Evolutionary conservation across 2,797 vertebrate species (phyloP).

Genomic region (Pyrocephalus nanus): DNA sequence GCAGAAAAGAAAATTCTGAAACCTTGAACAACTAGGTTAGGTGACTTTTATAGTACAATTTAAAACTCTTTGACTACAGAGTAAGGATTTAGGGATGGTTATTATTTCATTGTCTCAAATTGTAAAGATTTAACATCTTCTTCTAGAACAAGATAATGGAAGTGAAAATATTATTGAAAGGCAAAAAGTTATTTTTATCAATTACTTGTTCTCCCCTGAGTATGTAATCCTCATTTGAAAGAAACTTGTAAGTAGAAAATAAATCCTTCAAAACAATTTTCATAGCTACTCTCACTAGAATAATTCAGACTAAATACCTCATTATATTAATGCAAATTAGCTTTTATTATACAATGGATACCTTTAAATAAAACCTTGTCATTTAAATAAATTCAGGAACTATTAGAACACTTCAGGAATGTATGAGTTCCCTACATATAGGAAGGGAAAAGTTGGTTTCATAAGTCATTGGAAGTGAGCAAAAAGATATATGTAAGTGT

Average conservation of each 20-base stretch:
- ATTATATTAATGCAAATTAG: constrained; percentile 61
- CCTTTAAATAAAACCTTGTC: constrained; percentile 42
- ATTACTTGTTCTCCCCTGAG: constrained; percentile 52
- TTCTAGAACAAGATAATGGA: constrained; percentile 16
- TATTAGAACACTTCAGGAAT: neutral
- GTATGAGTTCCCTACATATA: neutral
- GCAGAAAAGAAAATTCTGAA: neutral
- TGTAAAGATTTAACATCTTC: constrained; percentile 27
- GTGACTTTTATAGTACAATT: neutral
- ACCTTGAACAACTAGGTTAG: neutral
- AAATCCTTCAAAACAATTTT: constrained; percentile 65
- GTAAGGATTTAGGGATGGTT: neutral
- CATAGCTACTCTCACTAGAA: constrained; percentile 32
- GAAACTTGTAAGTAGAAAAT: constrained; percentile 32
- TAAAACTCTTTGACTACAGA: neutral
- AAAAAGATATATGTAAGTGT: neutral
- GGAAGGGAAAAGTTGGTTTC: neutral
- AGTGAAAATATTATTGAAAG: constrained; percentile 15
- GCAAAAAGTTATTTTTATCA: constrained; percentile 44
- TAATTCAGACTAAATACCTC: constrained; percentile 46
- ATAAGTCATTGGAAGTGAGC: neutral
- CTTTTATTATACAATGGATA: constrained; percentile 29
- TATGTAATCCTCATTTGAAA: constrained; percentile 46
- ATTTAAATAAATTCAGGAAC: constrained; percentile 21
- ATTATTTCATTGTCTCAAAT: constrained; percentile 2